Evolutionary conservation across 2,113 vertebrate species (phyloP), one percentile per base, ranked within the genome.

Genomic region (Fulica atra): DNA sequence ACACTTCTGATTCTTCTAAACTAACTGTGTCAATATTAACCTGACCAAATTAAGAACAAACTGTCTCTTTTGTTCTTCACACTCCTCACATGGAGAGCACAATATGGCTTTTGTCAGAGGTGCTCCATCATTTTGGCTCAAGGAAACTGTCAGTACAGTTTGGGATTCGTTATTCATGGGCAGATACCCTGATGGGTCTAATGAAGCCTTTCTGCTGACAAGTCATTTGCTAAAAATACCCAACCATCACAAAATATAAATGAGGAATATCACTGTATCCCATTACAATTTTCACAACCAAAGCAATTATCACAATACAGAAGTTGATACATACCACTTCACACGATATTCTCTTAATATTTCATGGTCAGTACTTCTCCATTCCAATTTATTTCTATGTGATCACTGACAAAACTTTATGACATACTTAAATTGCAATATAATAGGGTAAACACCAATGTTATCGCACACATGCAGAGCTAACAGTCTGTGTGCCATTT

Each of bases 401-500:
- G 97, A 96, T 97, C 95, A 94, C 95, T 97, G 97, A 96, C 95
- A 98, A 97, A 98, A 98, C 98, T 98, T 98, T 95, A 97, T 97
- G 97, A 97, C 97, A 98, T 97, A 96, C 92, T 98, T 98, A 98
- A 98, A 98, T 98, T 97, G 98, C 97, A 98, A 95, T 97, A 98
- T 98, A 98, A 99, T 98, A 98, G 97, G 98, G 98, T 98, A 97
- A 98, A 98, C 98, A 98, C 98, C 98, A 98, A 98, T 98, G 98
- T 98, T 97, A 82, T 74, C 89, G 99, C 99, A 98, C 98, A 98
- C 99, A 99, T 36, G 99, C 98, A 98, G 99, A 98, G 99, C 98
- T 97, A 97, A 98, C 99, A 99, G 99, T 98, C 99, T 99, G 99
- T 98, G 97, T 98, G 98, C 98, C 99, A 99, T 99, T 99, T 99